These are phyloP conservation scores for Chloroclystis v-ata DNA, from an alignment of 2,888 invertebrate genomes.

Conservation along the genomic window DNA sequence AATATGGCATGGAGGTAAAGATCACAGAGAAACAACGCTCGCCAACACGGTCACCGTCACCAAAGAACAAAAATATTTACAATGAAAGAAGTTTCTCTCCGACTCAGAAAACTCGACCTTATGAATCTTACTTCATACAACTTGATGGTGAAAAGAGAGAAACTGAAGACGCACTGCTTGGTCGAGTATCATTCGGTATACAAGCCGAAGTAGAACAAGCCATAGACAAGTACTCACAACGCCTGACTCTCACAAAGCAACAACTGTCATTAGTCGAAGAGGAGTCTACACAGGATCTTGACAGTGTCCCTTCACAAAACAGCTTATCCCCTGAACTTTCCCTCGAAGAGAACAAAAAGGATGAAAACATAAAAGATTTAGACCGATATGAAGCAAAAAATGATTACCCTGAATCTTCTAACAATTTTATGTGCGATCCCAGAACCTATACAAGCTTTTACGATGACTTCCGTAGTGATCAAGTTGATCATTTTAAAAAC, in stretches of 20 bases:
- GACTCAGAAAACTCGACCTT: conserved; percentile 46
- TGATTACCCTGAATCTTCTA: conserved; percentile 36
- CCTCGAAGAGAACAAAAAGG: conserved; percentile 39
- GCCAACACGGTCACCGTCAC: conserved; percentile 45
- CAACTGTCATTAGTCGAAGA: conserved; percentile 73
- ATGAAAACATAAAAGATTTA: conserved; percentile 28
- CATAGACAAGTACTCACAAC: conserved; percentile 54
- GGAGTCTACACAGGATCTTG: conserved; percentile 70
- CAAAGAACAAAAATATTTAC: conserved; percentile 45
- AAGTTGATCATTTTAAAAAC: conserved; percentile 40
- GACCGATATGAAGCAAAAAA: conserved; percentile 32
- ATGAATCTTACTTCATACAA: conserved; percentile 62
- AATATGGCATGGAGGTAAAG: conserved; percentile 62
- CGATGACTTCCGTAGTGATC: conserved; percentile 53
- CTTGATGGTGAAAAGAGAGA: conserved; percentile 44
- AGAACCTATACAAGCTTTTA: conserved; percentile 62
- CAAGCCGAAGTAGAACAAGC: conserved; percentile 50
- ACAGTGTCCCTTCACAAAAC: conserved; percentile 62
- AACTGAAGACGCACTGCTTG: conserved; percentile 36
- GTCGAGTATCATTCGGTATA: conserved; percentile 51
- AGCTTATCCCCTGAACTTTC: conserved; percentile 58
- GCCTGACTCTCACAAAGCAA: conserved; percentile 55
- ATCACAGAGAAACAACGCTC: conserved; percentile 49
- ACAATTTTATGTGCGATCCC: conserved; percentile 44
- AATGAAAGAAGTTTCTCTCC: conserved; percentile 47